Evolutionary conservation across 1,140 invertebrate genomes (phyloP).

Genomic region (Stegodyphus dumicola): DNA sequence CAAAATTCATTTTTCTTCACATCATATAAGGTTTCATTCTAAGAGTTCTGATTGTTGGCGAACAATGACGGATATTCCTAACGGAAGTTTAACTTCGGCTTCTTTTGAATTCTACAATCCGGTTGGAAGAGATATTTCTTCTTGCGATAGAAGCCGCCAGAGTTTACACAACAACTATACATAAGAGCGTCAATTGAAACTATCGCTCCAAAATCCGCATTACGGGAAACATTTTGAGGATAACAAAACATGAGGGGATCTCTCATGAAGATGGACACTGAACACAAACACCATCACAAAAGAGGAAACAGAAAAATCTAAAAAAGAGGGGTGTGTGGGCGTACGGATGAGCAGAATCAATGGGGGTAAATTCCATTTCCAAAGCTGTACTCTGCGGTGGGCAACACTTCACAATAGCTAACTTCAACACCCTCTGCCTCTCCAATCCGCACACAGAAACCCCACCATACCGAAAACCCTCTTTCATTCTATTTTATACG

Average conservation of each 20-base stretch:
- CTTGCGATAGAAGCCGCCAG: background rate
- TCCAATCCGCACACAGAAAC: slow-evolving; percentile 4
- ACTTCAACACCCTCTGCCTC: slow-evolving; percentile 27
- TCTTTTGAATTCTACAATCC: background rate
- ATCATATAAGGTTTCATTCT: too few relatives aligned
- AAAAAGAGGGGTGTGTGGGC: slow-evolving; percentile 21
- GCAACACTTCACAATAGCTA: slow-evolving; percentile 42
- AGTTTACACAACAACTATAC: slow-evolving; percentile 5
- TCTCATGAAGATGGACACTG: slow-evolving; percentile 27
- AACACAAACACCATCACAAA: slow-evolving; percentile 43
- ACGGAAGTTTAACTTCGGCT: background rate
- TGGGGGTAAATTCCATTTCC: slow-evolving; percentile 44
- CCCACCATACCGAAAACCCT: slow-evolving; percentile 33
- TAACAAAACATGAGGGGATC: slow-evolving; percentile 21
- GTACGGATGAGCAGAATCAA: slow-evolving; percentile 43
- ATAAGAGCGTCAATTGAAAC: background rate
- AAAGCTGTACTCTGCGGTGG: slow-evolving; percentile 41
- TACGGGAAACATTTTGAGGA: slow-evolving; percentile 7
- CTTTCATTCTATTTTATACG: slow-evolving; percentile 33
- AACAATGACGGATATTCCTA: background rate
- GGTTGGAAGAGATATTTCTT: slow-evolving; percentile 3
- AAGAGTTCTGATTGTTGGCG: too few relatives aligned
- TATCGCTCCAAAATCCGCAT: slow-evolving; percentile 25
- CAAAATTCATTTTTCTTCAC: too few relatives aligned
- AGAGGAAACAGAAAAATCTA: slow-evolving; percentile 10